phyloP scores from a whole-genome alignment of 2,797 vertebrate genomes.

The Danionella dracula region DNA sequence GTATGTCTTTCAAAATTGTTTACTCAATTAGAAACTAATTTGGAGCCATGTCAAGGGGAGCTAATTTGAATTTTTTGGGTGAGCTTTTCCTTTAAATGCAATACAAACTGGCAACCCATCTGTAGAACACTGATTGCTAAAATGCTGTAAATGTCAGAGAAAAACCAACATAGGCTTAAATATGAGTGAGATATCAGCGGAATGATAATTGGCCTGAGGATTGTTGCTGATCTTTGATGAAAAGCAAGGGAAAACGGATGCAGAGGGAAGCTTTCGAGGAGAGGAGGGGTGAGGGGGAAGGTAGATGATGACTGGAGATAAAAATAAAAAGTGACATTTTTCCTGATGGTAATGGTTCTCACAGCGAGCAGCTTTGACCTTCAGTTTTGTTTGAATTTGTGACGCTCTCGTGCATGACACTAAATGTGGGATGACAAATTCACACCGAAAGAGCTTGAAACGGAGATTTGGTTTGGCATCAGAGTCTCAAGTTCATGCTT shows the following conservation, averaged over 20 bases:
- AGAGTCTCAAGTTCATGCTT: conserved; percentile 49
- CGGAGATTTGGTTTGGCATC: conserved; percentile 44
- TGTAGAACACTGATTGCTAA: not conserved
- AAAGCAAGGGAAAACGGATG: not conserved
- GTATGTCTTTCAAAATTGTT: no score
- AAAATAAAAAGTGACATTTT: conserved; percentile 58
- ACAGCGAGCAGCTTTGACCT: conserved; percentile 52
- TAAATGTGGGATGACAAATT: conserved; percentile 53
- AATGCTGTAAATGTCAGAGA: not conserved
- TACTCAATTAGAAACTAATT: no score
- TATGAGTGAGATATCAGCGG: not conserved
- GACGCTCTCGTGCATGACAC: conserved; percentile 49
- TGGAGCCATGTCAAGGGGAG: no score
- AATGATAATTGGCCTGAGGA: conserved; percentile 12
- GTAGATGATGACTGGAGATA: conserved; percentile 33
- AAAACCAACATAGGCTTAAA: not conserved
- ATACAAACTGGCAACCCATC: not conserved
- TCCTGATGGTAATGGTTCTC: conserved; percentile 38
- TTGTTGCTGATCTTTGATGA: conserved; percentile 18
- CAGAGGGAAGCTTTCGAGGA: not conserved
- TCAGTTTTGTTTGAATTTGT: conserved; percentile 46
- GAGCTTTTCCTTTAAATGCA: not conserved
- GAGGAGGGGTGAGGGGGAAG: conserved; percentile 3
- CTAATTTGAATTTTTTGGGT: no score
- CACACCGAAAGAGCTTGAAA: conserved; percentile 33